Evolutionary conservation across 1,140 invertebrate species (phyloP), one percentile per base, ranked within the genome.

Genomic region (Druon quercuslanigerum): DNA sequence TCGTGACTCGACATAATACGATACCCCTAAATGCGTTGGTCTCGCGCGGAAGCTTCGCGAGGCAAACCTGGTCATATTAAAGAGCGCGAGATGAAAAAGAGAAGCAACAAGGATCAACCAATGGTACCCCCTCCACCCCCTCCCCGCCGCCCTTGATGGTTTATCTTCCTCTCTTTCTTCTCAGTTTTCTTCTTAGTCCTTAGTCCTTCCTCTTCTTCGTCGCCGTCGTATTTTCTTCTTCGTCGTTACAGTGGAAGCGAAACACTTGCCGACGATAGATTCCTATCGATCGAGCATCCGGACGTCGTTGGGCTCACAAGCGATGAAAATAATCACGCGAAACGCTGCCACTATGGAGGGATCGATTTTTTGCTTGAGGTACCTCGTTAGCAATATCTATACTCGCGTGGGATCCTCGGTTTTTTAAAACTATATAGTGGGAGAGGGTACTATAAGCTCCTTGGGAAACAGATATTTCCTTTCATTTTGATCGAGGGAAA

Each of bases 1-100:
- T 91, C 90, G 90, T 91, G 90, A 91, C 90, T 90, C 86, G 85
- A 90, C 90, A 91, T 91, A 90, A 91, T 90, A 89, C 87, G 85
- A 90, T 87, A 86, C 85, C 87, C 87, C 87, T 85, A 83, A 86
- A 88, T 82, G 84, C 79, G 74, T 81, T 76, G 79, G 70, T 9
- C 25, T 66, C 60, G 60, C 82, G 79, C 81, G 52, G 75, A 80
- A 78, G 77, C 79, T 75, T 76, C 75, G 74, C 77, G 80, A 73
- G 75, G 60, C 54, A 70, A 50, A 50, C 25, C 50, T 66, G 3
- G 13, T n/a, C 52, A 50, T 75, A 77, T 83, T 80, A 85, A 83
- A 85, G 76, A 85, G 79, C 76, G 81, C 72, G 75, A 74, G 76
- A 72, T 70, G 81, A 76, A 85, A 85, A 79, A 85, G 75, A 78